phyloP scores from a whole-genome alignment of 2,113 vertebrate species.

The Chelonoidis abingdonii region DNA sequence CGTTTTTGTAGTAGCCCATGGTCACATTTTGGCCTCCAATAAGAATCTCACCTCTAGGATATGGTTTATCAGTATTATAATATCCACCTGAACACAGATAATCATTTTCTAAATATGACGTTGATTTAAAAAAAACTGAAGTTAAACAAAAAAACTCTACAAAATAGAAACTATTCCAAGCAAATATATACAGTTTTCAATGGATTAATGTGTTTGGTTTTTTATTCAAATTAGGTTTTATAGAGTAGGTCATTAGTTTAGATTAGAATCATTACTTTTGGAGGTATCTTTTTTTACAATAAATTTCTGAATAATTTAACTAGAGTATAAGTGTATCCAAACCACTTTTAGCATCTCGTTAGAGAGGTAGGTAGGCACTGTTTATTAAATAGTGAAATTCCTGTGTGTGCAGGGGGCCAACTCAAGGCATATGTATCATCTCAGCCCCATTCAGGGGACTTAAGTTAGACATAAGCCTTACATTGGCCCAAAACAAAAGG shows the following conservation, averaged over 20 bases:
- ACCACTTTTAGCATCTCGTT: not conserved
- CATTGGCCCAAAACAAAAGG: fast-evolving
- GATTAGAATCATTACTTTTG: not conserved
- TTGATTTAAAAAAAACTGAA: not conserved
- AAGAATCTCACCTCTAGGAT: slow-evolving; percentile 94
- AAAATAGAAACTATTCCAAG: not conserved
- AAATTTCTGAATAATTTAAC: not conserved
- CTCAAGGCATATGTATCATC: not conserved
- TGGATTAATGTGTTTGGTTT: not conserved
- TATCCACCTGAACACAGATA: slow-evolving; percentile 86
- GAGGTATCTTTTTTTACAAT: not conserved
- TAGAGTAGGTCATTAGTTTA: not conserved
- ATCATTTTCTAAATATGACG: not conserved
- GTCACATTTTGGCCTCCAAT: slow-evolving; percentile 93
- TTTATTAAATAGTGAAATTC: not conserved
- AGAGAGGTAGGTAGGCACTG: not conserved
- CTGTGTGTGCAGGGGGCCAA: not conserved
- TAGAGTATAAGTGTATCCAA: not conserved
- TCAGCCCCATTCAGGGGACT: not conserved
- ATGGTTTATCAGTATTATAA: slow-evolving; percentile 89
- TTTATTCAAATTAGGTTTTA: not conserved
- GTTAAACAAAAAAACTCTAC: not conserved
- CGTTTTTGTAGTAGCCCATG: slow-evolving; percentile 96
- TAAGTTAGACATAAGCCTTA: not conserved
- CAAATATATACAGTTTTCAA: not conserved